Base-by-base conservation (phyloP, 2,113 vertebrate genomes). In the Tupaia chinensis region DNA sequence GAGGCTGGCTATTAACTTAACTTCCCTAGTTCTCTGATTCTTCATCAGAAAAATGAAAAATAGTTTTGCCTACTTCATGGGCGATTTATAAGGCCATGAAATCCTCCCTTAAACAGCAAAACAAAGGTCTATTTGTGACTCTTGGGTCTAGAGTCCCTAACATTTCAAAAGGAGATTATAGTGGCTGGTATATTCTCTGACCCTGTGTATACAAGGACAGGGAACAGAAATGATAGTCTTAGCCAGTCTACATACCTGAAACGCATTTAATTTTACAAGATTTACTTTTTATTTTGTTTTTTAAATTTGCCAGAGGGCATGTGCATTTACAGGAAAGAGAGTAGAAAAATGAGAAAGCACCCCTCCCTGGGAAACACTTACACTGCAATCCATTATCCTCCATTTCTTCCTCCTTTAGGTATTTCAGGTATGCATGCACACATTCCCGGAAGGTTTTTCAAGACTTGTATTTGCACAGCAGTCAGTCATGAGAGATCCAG, bases 261-360 rank as follows among this genome's bases (percentile, higher is more conserved):
- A 83, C n/a, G 69, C 23, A 61, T 74, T 83, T 84, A 34, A 91
- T 90, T 95, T 91, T 34, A 79, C 61, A 56, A 93, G 56, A 61
- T 72, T 73, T 53, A 54, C 9, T 88, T 87, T 44, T 44, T 44
- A 44, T 44, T 44, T 44, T 44, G 44, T 44, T 44, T 44, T 44
- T 44, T 44, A 44, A 44, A 5, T 44, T 44, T 44, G 44, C 44
- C 44, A 44, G 44, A 44, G 44, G 44, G 44, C 44, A 44, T 44
- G 44, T 44, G 44, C 44, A 44, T 44, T 44, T 44, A 5, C 44
- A 3, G 44, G 44, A 44, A 44, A 44, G 44, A 44, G 44, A 44
- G 44, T 44, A 44, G 44, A 44, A 44, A 44, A 44, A 44, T 44
- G 44, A 44, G 44, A 44, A 44, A 44, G 44, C 44, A 44, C 44